Percentiles rank a stretch among this genome's conserved stretches.
Conservation (phyloP, 2,888 invertebrate species). For the Sepioteuthis lessoniana region DNA sequence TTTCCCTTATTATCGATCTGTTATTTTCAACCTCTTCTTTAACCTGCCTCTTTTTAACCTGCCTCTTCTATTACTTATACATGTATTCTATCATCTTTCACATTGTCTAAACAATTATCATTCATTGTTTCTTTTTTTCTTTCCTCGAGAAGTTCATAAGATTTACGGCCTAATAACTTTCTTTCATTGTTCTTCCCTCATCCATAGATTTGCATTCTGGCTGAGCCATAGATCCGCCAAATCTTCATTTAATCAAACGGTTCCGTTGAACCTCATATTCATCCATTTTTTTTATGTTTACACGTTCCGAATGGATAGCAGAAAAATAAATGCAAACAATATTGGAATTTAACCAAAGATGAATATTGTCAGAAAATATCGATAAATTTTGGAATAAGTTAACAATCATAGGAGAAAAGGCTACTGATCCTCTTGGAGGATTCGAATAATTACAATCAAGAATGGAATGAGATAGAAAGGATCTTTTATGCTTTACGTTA, state of each 20-base stretch:
- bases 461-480: background rate
- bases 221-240: background rate
- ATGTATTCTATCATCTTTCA: background rate
- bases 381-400: background rate
- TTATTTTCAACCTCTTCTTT: background rate
- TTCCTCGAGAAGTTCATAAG: background rate
- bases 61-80: background rate
- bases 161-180: background rate
- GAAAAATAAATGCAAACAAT: background rate
- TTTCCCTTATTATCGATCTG: background rate
- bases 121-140: background rate
- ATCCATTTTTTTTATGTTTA: too few species aligned
- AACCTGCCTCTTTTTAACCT: too few species aligned
- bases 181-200: background rate
- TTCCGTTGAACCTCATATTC: too few species aligned
- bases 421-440: background rate
- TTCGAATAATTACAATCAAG: background rate
- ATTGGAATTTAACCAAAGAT: background rate
- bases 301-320: background rate
- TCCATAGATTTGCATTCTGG: background rate
- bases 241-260: background rate
- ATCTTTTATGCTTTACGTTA: too few species aligned
- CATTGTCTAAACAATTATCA: background rate
- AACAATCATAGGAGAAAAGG: background rate
- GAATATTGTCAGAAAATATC: background rate